These are phyloP conservation scores for Rhagoletis pomonella DNA, from an alignment of 1,140 invertebrate genomes.

Conservation along the genomic window DNA sequence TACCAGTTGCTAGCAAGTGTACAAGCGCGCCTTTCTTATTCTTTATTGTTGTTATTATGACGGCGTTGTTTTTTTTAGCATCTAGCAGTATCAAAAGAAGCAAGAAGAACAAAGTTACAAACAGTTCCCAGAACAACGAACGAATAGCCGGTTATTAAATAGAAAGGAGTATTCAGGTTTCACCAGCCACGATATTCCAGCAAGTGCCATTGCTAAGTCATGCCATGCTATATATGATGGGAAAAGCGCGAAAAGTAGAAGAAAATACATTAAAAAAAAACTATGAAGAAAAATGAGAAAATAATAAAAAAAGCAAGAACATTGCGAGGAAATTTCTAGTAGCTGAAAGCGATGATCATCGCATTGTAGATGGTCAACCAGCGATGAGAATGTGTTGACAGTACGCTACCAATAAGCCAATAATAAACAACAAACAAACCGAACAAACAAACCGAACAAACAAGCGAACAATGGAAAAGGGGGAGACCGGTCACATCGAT, in stretches of 20 bases:
- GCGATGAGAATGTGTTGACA: conserved; percentile 51
- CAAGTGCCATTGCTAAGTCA: neutral
- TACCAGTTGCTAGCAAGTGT: conserved; percentile 28
- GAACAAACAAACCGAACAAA: neutral
- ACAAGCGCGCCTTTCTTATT: conserved; percentile 19
- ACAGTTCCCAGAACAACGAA: conserved; percentile 35
- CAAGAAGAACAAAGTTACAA: neutral
- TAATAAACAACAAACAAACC: neutral
- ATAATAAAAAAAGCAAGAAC: conserved; percentile 43
- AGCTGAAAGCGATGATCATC: conserved; percentile 43
- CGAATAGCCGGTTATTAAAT: conserved; percentile 45
- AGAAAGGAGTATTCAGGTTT: conserved; percentile 41
- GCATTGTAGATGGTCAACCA: conserved; percentile 43
- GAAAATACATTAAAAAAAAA: neutral
- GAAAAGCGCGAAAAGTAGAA: conserved; percentile 20
- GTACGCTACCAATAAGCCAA: conserved; percentile 26
- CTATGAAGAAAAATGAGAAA: neutral
- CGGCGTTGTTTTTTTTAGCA: neutral
- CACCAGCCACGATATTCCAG: neutral
- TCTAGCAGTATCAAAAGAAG: neutral
- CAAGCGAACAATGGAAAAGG: neutral
- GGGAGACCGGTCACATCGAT: neutral
- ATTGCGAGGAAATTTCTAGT: conserved; percentile 35
- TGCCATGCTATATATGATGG: neutral
- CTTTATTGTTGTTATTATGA: neutral